Conservation (phyloP, 2,113 vertebrate species). For the Lates calcarifer region DNA sequence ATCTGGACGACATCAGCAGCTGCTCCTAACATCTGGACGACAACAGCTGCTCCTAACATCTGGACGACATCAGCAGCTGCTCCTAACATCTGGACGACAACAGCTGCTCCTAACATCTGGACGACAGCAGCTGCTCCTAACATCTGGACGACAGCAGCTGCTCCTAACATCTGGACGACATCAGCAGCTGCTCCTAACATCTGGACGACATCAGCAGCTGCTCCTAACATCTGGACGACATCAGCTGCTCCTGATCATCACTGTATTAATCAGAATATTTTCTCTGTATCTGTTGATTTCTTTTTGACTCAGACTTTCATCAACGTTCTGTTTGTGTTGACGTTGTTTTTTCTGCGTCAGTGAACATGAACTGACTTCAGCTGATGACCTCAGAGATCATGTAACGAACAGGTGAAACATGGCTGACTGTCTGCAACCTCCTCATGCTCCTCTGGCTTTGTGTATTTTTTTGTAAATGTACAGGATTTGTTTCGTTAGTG, state of each 20-base stretch:
- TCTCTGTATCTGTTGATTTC: neutral
- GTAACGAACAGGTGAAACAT: neutral
- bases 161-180: conserved; percentile 8
- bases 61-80: neutral
- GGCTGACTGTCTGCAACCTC: neutral
- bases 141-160: conserved; percentile 32
- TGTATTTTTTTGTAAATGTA: conserved; percentile 21
- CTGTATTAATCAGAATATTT: neutral
- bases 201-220: conserved; percentile 8
- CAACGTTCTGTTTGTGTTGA: neutral
- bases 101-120: conserved; percentile 62
- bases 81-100: conserved; percentile 70
- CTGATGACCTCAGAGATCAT: conserved; percentile 26
- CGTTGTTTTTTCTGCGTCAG: neutral
- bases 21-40: neutral
- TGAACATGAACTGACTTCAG: conserved; percentile 5
- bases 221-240: conserved; percentile 1
- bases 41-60: neutral
- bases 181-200: neutral
- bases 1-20: neutral
- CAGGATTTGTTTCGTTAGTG: conserved; percentile 14
- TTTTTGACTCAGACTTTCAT: neutral
- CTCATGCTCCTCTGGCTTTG: neutral
- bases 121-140: conserved; percentile 7
- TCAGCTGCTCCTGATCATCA: neutral